phyloP scores from a whole-genome alignment of 2,888 invertebrate genomes.

The Empis stercorea region DNA sequence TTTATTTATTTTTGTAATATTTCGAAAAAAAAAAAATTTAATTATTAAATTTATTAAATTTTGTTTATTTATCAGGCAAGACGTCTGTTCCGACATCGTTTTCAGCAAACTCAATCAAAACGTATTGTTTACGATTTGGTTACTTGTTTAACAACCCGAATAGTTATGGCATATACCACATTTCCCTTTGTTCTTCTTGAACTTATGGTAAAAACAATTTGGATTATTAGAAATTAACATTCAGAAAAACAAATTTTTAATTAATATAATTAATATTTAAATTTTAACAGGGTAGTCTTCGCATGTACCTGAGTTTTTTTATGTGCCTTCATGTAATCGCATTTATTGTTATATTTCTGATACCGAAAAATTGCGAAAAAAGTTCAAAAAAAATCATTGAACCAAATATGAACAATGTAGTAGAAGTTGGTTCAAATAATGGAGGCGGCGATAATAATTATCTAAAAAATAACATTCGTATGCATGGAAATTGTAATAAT shows the following conservation, averaged over 20 bases:
- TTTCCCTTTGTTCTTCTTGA: constrained; percentile 87
- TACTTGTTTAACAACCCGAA: constrained; percentile 68
- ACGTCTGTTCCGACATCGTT: constrained; percentile 63
- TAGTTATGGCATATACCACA: constrained; percentile 78
- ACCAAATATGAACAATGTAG: neutral
- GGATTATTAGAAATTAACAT: too few relatives aligned
- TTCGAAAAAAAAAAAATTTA: neutral
- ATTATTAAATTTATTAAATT: neutral
- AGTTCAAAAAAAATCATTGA: constrained; percentile 8
- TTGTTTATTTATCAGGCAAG: constrained; percentile 49
- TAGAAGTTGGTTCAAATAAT: neutral
- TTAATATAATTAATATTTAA: neutral
- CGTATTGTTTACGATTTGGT: constrained; percentile 70
- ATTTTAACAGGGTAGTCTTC: constrained; percentile 40
- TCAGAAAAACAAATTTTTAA: neutral
- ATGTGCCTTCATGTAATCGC: constrained; percentile 38
- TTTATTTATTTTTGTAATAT: too few relatives aligned
- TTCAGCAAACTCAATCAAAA: constrained; percentile 49
- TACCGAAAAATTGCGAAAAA: constrained; percentile 23
- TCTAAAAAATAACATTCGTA: neutral
- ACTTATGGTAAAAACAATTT: constrained; percentile 64
- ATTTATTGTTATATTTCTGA: constrained; percentile 29
- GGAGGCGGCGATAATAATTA: neutral
- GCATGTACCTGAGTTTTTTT: constrained; percentile 37
- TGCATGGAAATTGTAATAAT: too few relatives aligned